A percentile compares a stretch with the other conserved stretches of the same genome.
Conservation (phyloP, 2,113 vertebrate genomes). For the Leiothrix lutea region DNA sequence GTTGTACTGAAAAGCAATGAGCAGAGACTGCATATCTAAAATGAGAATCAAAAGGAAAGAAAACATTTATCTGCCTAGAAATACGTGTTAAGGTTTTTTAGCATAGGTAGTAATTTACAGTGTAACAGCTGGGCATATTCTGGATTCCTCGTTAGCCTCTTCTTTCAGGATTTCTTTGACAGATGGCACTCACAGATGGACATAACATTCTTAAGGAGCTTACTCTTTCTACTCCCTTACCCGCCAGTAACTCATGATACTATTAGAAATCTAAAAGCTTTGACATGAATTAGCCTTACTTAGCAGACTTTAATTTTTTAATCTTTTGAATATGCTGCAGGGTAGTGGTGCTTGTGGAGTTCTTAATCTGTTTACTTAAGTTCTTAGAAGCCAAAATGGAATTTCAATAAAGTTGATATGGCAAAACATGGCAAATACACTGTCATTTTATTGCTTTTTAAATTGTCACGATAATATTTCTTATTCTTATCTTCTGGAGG, state of each 20-base stretch:
- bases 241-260: slow-evolving; percentile 44
- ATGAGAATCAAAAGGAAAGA: slow-evolving; percentile 1
- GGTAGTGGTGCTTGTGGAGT: not conserved
- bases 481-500: not conserved
- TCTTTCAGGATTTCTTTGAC: slow-evolving; percentile 63
- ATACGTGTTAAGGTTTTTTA: not conserved
- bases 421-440: not conserved
- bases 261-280: slow-evolving; percentile 62
- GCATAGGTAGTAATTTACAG: slow-evolving; percentile 22
- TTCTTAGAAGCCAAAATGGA: slow-evolving; percentile 22
- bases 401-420: not conserved
- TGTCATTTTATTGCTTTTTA: not conserved
- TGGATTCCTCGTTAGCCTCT: slow-evolving; percentile 43
- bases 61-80: slow-evolving; percentile 5
- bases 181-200: slow-evolving; percentile 85
- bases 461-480: not conserved
- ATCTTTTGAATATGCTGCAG: slow-evolving; percentile 46
- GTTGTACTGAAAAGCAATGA: not conserved
- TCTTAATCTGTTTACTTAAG: slow-evolving; percentile 49
- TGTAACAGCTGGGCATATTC: slow-evolving; percentile 54
- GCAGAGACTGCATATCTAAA: not conserved
- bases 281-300: slow-evolving; percentile 67
- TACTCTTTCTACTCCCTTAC: slow-evolving; percentile 77
- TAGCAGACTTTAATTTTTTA: slow-evolving; percentile 68
- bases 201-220: slow-evolving; percentile 80